Evolutionary conservation across 1,140 invertebrate genomes (phyloP), one percentile per base, ranked within the genome.

Genomic region (Lordiphosa mommai): DNA sequence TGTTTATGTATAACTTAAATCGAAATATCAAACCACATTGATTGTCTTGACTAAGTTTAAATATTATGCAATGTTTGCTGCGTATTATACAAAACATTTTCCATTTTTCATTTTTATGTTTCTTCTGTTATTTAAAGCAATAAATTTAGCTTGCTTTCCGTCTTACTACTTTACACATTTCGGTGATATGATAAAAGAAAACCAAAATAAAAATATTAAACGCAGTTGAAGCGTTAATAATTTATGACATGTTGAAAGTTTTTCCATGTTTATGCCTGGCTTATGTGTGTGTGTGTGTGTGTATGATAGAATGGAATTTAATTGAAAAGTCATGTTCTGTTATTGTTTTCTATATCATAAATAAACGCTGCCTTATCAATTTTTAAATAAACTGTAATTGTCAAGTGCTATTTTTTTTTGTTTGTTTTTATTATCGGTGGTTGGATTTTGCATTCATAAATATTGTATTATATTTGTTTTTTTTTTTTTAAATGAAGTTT

Each of bases 21-120:
- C 52, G 70, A 66, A 82, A 76, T 80, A 63, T 82, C 61, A 82
- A 80, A 82, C 71, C 76, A 80, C 76, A 82, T 80, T 80, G 76
- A 80, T 80, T 80, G 76, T 80, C 76, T 80, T 60, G 70, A 71
- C 76, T 82, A 49, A 67, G 48, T 50, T 52, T 43, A 47, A 68
- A 41, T 65, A 36, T 49, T 43, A 43, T 29, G 1, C 61, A 72
- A 61, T 72, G 72, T 72, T 56, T 37, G 41, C 32, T 49, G 49
- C 55, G 47, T 73, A 53, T 50, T 74, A 61, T 59, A 52, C 65
- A 61, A 65, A 41, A 32, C 52, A 49, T 12, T n/a, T 47, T 29
- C 16, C n/a, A 27, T 27, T 27, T 5, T 27, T 5, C 7, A 7
- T 27, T 27, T 27, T 7, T 17, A 2, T 17, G 1, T 17, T 17